A percentile compares a stretch with the other conserved stretches of the same genome.
Conservation (phyloP, 2,797 vertebrate genomes). For the Heteromormyrus szaboi region DNA sequence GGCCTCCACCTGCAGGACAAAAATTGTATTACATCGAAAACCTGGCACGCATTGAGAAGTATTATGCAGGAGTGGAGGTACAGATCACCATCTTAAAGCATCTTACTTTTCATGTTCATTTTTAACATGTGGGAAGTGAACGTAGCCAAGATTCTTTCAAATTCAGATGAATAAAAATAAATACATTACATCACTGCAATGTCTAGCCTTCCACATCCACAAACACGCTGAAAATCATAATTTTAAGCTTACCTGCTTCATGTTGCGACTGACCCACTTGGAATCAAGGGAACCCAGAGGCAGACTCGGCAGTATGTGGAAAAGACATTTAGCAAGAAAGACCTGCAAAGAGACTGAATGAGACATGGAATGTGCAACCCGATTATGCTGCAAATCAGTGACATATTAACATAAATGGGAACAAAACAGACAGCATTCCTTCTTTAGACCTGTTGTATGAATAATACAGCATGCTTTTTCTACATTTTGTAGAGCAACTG, state of each 20-base stretch:
- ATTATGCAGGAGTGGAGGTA: not conserved
- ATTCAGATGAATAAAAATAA: not conserved
- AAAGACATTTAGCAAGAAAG: slow-evolving; percentile 82
- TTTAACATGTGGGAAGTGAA: not conserved
- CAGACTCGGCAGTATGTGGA: slow-evolving; percentile 78
- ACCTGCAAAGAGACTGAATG: slow-evolving; percentile 60
- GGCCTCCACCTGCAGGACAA: slow-evolving; percentile 67
- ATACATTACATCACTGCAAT: not conserved
- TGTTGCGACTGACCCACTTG: slow-evolving; percentile 78
- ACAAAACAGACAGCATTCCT: not conserved
- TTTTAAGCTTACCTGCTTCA: slow-evolving; percentile 66
- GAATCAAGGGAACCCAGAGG: slow-evolving; percentile 78
- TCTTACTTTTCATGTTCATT: not conserved
- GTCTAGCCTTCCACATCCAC: not conserved
- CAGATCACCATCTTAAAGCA: not conserved
- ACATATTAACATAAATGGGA: not conserved
- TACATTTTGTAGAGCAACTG: not conserved
- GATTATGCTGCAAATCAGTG: not conserved
- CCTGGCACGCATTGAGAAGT: not conserved
- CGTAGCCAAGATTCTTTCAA: not conserved
- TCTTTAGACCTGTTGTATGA: not conserved
- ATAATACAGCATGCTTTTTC: not conserved
- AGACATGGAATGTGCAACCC: not conserved
- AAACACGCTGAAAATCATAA: not conserved
- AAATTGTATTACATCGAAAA: not conserved